Base-by-base conservation (phyloP, 2,888 invertebrate species). In the Drosophila pegasa region DNA sequence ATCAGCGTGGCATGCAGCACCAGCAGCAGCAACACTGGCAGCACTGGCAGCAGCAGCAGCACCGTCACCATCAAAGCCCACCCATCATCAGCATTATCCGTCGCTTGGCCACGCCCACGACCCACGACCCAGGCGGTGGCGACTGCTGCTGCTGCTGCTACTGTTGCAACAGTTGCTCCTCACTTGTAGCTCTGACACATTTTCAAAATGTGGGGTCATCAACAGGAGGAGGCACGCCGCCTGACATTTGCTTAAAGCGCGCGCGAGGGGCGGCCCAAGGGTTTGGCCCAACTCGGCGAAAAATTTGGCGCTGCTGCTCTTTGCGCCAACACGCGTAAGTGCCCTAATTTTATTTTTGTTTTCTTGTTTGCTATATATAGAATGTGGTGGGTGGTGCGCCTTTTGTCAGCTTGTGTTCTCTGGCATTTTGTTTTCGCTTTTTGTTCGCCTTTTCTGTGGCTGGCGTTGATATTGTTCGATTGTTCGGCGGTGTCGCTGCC, bases 141-240 rank as follows among this genome's bases (percentile, higher is more conserved):
- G 38, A 12, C 40, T 29, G 20, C 37, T 37, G 35, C 29, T 33
- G 61, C 16, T 43, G 51, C 40, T 29, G 45, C 31, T 52, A 38
- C 18, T 38, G 69, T 83, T 78, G 85, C 87, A 87, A 83, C 82
- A 85, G 88, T 84, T 83, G 83, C 88, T 87, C 83, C 71, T 79
- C 83, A 87, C 83, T 87, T 86, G 88, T 87, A 86, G 88, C 87
- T 78, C 80, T 87, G 83, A 83, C 85, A 83, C 87, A 83, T 87
- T 83, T 83, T 79, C 77, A 82, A 75, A 85, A 82, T 85, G 77
- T 79, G 82, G 87, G 87, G 87, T 87, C 83, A 87, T 79, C 82
- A 79, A 70, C 88, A 80, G 84, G 81, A 80, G 84, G 81, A 62
- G 76, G 76, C 75, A 33, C 54, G 37, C 51, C 57, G 73, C 60